These are phyloP conservation scores for Aphelenchoides bicaudatus DNA, from an alignment of 2,888 invertebrate species.

Conservation along the genomic window DNA sequence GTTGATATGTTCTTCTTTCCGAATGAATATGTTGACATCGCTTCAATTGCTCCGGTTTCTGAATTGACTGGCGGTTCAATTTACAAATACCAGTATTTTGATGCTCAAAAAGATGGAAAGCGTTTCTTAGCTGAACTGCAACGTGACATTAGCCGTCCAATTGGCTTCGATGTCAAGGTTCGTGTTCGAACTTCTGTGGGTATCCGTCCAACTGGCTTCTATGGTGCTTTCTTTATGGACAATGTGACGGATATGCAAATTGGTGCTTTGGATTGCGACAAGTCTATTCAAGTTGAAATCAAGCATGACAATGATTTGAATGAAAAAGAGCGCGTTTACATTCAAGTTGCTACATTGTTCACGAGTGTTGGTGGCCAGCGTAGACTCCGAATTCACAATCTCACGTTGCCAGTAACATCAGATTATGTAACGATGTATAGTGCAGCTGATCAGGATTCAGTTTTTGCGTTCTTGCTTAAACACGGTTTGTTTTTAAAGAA, in stretches of 20 bases:
- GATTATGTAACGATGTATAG: slow-evolving; percentile 85
- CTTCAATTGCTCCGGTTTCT: slow-evolving; percentile 87
- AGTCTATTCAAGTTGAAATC: slow-evolving; percentile 80
- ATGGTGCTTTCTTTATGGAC: slow-evolving; percentile 93
- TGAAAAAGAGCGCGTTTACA: slow-evolving; percentile 64
- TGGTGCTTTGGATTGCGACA: slow-evolving; percentile 76
- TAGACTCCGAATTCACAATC: slow-evolving; percentile 82
- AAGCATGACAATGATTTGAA: slow-evolving; percentile 98
- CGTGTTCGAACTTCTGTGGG: slow-evolving; percentile 66
- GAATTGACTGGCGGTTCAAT: slow-evolving; percentile 90
- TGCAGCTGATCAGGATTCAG: slow-evolving; percentile 85
- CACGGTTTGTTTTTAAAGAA: slow-evolving; percentile 68
- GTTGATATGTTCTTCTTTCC: slow-evolving; percentile 94
- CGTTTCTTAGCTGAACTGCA: slow-evolving; percentile 80
- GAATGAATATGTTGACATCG: slow-evolving; percentile 89
- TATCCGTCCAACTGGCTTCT: slow-evolving; percentile 91
- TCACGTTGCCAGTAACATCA: slow-evolving; percentile 77
- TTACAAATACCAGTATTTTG: slow-evolving; percentile 90
- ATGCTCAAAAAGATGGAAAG: slow-evolving; percentile 84
- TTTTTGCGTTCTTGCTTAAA: slow-evolving; percentile 87
- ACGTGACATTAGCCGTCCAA: slow-evolving; percentile 75
- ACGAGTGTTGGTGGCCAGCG: slow-evolving; percentile 78
- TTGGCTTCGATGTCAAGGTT: slow-evolving; percentile 94
- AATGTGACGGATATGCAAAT: slow-evolving; percentile 97
- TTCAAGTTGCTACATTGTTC: slow-evolving; percentile 74